Conservation (phyloP, 2,797 vertebrate genomes). For the Muscicapa striata region DNA sequence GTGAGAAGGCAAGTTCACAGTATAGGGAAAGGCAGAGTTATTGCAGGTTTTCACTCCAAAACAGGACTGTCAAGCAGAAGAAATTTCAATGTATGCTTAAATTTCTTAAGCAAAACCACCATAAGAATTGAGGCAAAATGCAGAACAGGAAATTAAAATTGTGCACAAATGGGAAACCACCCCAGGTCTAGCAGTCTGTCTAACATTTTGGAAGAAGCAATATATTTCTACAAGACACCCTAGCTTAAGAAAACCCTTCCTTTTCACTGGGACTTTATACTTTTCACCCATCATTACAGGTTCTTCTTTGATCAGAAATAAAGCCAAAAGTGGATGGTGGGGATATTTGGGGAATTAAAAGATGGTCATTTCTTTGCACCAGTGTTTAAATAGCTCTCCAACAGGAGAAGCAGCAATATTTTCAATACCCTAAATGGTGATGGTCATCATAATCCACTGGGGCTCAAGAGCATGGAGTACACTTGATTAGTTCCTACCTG, state of each 20-base stretch:
- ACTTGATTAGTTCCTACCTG: not conserved
- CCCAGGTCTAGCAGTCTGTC: not conserved
- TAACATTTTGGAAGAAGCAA: not conserved
- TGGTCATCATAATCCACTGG: rapidly evolving
- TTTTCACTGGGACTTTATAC: not conserved
- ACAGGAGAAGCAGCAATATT: not conserved
- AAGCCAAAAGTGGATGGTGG: not conserved
- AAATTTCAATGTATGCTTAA: not conserved
- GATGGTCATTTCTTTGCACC: not conserved
- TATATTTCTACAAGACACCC: not conserved
- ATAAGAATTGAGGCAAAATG: not conserved
- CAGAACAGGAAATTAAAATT: not conserved
- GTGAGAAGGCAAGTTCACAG: not conserved
- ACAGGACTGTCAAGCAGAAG: not conserved
- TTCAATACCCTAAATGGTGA: not conserved
- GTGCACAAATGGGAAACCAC: not conserved
- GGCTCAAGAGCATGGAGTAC: not conserved
- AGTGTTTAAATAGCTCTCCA: not conserved
- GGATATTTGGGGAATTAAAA: not conserved
- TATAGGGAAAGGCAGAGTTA: not conserved
- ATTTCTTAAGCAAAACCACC: not conserved
- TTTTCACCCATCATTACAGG: not conserved
- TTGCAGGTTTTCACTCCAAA: not conserved
- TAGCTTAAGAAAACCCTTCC: not conserved
- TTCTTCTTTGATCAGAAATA: not conserved